Percentiles rank a stretch among this genome's conserved stretches.
Conservation (phyloP, 1,140 invertebrate species). For the Zaprionus ornatus region DNA sequence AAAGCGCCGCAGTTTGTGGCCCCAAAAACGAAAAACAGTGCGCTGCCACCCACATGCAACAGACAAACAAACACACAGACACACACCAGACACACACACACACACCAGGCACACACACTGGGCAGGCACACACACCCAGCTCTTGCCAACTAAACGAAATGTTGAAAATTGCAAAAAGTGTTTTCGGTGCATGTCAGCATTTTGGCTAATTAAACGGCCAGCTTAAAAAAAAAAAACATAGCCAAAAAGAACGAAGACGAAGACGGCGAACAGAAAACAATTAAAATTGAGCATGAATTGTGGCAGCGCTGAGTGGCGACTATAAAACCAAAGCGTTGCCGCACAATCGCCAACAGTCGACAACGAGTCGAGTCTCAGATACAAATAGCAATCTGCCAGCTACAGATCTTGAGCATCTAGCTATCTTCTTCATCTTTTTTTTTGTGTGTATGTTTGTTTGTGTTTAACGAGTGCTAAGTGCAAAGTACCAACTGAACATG, state of each 20-base stretch:
- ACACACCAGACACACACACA: neutral
- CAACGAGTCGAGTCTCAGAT: neutral
- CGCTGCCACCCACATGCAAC: constrained; percentile 22
- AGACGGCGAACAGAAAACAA: constrained; percentile 68
- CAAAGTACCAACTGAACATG: constrained; percentile 34
- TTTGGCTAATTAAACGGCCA: constrained; percentile 72
- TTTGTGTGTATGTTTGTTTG: constrained; percentile 21
- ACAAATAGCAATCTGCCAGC: neutral
- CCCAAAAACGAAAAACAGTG: constrained; percentile 35
- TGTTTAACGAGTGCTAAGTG: constrained; percentile 8
- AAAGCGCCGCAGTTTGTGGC: constrained; percentile 48
- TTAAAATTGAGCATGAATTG: constrained; percentile 61
- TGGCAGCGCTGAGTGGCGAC: constrained; percentile 27
- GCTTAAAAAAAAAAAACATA: constrained; percentile 8
- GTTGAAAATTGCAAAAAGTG: constrained; percentile 53
- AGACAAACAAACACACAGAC: neutral
- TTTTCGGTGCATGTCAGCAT: constrained; percentile 62
- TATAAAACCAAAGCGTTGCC: constrained; percentile 62
- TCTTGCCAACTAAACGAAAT: neutral
- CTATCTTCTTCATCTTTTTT: constrained; percentile 4
- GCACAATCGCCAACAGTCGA: constrained; percentile 53
- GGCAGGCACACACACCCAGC: neutral
- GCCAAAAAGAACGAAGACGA: constrained; percentile 20
- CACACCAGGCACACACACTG: neutral
- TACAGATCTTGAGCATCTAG: neutral